These are phyloP conservation scores for Coluber constrictor DNA, from an alignment of 2,797 vertebrate species.

Conservation along the genomic window DNA sequence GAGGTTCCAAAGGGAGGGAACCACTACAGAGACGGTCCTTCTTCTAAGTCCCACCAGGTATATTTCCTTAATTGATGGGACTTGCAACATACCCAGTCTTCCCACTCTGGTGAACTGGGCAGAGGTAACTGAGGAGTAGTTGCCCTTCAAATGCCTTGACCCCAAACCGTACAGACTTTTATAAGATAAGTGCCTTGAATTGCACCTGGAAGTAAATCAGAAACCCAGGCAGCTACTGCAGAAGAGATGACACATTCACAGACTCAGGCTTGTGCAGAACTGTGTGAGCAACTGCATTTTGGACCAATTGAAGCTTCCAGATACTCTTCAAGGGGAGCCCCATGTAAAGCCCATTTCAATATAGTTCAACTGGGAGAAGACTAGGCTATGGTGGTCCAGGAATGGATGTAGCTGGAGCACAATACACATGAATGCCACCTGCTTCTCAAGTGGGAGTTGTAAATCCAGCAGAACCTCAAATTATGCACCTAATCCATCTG, in stretches of 20 bases:
- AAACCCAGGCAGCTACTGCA: neutral
- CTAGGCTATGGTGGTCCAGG: neutral
- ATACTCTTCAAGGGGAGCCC: neutral
- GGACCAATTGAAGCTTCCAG: neutral
- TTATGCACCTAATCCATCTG: neutral
- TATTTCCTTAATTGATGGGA: neutral
- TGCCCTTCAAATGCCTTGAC: too few species aligned
- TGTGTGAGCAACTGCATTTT: neutral
- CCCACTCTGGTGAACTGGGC: too few species aligned
- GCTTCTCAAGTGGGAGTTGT: neutral
- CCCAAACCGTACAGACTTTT: too few species aligned
- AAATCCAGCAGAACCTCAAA: neutral
- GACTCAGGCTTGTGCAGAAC: neutral
- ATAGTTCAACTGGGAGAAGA: neutral
- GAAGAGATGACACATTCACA: neutral
- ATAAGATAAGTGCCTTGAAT: too few species aligned
- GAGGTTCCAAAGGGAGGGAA: neutral
- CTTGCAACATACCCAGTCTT: too few species aligned
- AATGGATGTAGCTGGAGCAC: neutral
- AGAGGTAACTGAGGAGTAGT: too few species aligned
- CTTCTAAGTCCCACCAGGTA: neutral
- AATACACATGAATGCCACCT: neutral
- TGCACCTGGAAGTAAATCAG: neutral
- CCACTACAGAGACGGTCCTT: neutral
- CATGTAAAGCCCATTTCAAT: neutral